Base-by-base conservation (phyloP, 2,113 vertebrate species). In the Myrmecophaga tridactyla region DNA sequence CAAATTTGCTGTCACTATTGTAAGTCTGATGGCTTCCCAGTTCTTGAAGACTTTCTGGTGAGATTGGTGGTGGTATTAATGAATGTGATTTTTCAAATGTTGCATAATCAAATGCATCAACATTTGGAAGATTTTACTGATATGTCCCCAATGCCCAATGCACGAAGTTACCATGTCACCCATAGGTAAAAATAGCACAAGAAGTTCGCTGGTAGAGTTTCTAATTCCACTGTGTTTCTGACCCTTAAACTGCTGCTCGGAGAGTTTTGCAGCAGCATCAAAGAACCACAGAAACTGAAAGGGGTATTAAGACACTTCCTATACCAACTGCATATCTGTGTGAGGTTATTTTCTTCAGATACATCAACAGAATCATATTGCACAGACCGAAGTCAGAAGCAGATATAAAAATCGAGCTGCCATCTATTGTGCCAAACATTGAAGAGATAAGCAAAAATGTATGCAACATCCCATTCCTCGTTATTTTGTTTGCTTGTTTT, bases 241-340 rank as follows among this genome's bases (percentile, higher is more conserved):
- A 0, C 36, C 60, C 41, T n/a, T 27, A 7, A 41, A 4, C 12
- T 0, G 13, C 14, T 12, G 18, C 34, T 58, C 10, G 36, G 11
- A 14, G 41, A n/a, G 36, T 18, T 63, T 36, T 77, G 27, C 14
- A 34, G 2, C 18, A 1, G 10, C 31, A 65, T 6, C 81, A 20
- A 21, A 31, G 41, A 17, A 27, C 2, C 5, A 29, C 14, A 10
- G 43, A 13, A 25, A 14, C 51, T 6, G 31, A 17, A n/a, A 77
- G 53, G 3, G n/a, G 31, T 41, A n/a, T 7, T 13, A 17, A 51
- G 63, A 31, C 27, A 7, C 53, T 20, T 7, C 29, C 48, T 6
- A 29, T 20, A 36, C 21, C 2, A 8, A 0, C 7, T 23, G 3
- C 13, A 9, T 11, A 1, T 11, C 31, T 62, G 36, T 13, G 14